These are phyloP conservation scores for Bos indicus DNA, from an alignment of 2,113 vertebrate species.

Conservation along the genomic window DNA sequence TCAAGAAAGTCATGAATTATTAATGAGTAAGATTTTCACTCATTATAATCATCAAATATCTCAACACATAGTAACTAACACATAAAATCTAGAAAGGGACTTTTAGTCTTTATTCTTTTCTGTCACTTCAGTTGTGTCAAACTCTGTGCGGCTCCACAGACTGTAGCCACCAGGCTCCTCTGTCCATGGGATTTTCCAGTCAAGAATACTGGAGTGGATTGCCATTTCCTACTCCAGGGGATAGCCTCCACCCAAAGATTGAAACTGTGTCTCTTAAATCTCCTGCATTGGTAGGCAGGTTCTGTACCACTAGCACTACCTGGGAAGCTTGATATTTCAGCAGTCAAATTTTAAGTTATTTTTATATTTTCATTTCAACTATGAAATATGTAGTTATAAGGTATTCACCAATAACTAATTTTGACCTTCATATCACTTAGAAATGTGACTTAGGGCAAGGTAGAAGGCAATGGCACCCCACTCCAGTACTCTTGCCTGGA, in stretches of 20 bases:
- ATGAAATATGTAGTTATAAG: background rate
- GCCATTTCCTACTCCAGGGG: background rate
- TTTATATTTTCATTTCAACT: background rate
- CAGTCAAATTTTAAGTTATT: background rate
- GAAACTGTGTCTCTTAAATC: background rate
- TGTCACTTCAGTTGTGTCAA: background rate
- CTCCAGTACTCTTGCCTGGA: too few species aligned
- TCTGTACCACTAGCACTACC: background rate
- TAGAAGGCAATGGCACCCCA: background rate
- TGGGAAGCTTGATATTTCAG: background rate
- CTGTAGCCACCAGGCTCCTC: background rate
- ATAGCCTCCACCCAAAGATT: background rate
- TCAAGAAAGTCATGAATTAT: background rate
- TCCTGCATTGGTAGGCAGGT: background rate
- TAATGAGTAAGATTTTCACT: background rate
- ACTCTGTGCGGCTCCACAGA: rapidly evolving
- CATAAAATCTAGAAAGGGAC: background rate
- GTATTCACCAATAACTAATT: background rate
- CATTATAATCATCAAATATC: background rate
- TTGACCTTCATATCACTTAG: background rate
- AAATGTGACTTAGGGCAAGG: background rate
- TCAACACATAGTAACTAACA: background rate
- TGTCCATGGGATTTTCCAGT: background rate
- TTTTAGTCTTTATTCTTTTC: background rate
- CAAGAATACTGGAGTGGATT: background rate